Evolutionary conservation across 1,140 invertebrate species (phyloP).

Genomic region (Cherax quadricarinatus): DNA sequence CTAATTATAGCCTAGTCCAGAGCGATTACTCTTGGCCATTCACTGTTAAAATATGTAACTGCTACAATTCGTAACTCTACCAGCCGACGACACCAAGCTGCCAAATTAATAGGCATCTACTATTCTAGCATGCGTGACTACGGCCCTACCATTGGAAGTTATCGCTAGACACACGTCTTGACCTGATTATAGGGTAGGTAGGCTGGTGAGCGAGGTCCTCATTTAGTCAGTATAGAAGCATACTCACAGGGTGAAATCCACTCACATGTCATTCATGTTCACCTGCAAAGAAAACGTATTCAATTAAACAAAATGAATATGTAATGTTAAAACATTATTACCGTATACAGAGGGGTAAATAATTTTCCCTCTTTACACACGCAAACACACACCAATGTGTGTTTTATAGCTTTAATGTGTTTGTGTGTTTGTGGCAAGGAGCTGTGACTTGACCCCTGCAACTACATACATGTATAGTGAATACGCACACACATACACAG

Average conservation of each 20-base stretch:
- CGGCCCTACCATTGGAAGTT: not conserved
- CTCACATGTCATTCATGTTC: slow-evolving; percentile 65
- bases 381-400: not conserved
- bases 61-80: no score
- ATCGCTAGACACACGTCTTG: not conserved
- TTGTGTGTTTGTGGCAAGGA: not conserved
- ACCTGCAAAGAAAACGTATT: not conserved
- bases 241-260: slow-evolving; percentile 26
- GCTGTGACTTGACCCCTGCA: no score
- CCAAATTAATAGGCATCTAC: not conserved
- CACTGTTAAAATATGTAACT: no score
- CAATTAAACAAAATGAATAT: no score
- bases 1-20: no score
- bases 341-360: not conserved
- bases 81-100: no score
- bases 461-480: no score
- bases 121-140: not conserved
- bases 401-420: not conserved
- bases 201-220: not conserved
- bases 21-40: no score
- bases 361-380: not conserved
- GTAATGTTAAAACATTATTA: not conserved
- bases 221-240: not conserved
- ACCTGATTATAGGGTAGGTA: not conserved
- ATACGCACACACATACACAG: not conserved